Evolutionary conservation across 35 echinoderm and acorn worm genomes (phyloP), one percentile per base, ranked within the genome.

Genomic region (Lytechinus variegatus): DNA sequence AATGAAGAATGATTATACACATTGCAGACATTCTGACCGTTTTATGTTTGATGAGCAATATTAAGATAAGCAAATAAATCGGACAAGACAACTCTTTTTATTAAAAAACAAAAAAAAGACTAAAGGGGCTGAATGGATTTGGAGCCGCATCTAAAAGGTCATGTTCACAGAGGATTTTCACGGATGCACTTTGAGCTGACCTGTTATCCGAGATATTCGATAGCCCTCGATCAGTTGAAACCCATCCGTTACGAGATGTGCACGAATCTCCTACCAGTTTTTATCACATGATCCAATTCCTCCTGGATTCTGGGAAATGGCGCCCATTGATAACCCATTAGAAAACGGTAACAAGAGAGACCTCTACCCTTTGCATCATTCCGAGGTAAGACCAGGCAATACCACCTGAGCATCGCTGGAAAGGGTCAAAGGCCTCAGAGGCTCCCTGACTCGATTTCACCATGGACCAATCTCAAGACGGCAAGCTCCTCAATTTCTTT

Each of bases 341-440:
- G 16, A n/a, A 44, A 44, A 44, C n/a, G n/a, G n/a, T n/a, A n/a
- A n/a, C 33, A 44, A 13, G 66, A 24, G 66, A 79, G 1, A 24
- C 66, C 66, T 16, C 66, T 79, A 4, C 24, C 21, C 66, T 79
- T 19, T 79, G 66, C 14, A 79, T 79, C 66, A 21, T 19, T 79
- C 66, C 16, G 19, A 8, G 14, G 66, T 79, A 79, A 58, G 33
- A 44, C 33, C 33, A 44, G 33, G 33, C 33, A 44, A 79, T 79
- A 8, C 66, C 66, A 79, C 66, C 66, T 79, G 66, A 79, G 4
- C 66, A 79, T 79, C 66, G 6, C n/a, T 16, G 61, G 21, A 79
- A 71, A n/a, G n/a, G 66, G 66, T 79, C 66, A 79, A 79, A 79
- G 66, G 66, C 66, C 66, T 79, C 66, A 79, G 24, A 79, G 66